Base-by-base conservation (phyloP, 2,888 invertebrate genomes). In the Macrosoma leucophasiata region DNA sequence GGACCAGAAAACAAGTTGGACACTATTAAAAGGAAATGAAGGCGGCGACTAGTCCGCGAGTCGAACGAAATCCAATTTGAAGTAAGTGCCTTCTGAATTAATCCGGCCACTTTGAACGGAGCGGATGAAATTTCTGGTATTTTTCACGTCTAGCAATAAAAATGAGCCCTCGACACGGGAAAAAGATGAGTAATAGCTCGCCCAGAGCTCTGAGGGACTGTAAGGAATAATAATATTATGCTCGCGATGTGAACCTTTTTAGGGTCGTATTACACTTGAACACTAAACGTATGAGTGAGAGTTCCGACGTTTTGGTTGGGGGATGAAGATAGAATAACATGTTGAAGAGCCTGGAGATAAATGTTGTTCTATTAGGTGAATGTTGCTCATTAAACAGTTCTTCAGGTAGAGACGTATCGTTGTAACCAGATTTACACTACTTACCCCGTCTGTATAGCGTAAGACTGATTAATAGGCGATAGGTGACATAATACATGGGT, bases 1-100 rank as follows among this genome's bases (percentile, higher is more conserved):
- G n/a, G n/a, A n/a, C n/a, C n/a, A n/a, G n/a, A n/a, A n/a, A n/a
- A n/a, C n/a, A n/a, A n/a, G n/a, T n/a, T n/a, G 61, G 60, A 64
- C 72, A 73, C 68, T 71, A 75, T 77, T 72, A 74, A 69, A 70
- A 70, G 65, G 65, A 65, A 73, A 70, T 71, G 63, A 72, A 67
- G 63, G 66, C 62, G 54, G 57, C 60, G 52, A 59, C 58, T 47
- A 53, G 64, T 58, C 63, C 68, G 65, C 60, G 63, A 58, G 59
- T 61, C 56, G 63, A 72, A 62, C 62, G 69, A 77, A 82, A 81
- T 81, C 77, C 81, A 81, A 84, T 84, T 82, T 77, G 78, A 78
- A 79, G 81, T 82, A 82, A 84, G 82, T 82, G 81, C 78, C 73
- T 72, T 71, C 73, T 73, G 82, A 84, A 82, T 84, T 82, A 84